phyloP scores from a whole-genome alignment of 2,797 vertebrate species.

The Meriones psammophilus region DNA sequence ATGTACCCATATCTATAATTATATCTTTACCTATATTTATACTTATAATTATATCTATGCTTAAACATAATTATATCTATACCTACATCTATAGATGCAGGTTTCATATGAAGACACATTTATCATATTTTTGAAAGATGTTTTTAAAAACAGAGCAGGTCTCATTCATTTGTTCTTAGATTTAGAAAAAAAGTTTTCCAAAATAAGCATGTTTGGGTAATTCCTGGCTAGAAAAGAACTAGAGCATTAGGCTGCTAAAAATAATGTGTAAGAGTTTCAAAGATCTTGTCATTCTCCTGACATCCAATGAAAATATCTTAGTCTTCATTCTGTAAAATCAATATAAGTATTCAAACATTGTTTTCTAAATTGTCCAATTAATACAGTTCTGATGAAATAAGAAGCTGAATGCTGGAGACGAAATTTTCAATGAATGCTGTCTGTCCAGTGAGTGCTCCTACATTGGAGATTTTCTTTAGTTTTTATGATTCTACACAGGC shows the following conservation, averaged over 20 bases:
- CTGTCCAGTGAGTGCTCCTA: not conserved
- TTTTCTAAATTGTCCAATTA: conserved; percentile 39
- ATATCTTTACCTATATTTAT: not conserved
- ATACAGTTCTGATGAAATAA: conserved; percentile 31
- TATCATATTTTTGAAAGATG: conserved; percentile 40
- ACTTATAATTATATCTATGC: not conserved
- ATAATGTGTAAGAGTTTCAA: conserved; percentile 30
- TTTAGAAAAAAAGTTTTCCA: conserved; percentile 60
- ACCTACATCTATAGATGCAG: not conserved
- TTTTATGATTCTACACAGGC: not conserved
- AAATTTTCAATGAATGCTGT: not conserved
- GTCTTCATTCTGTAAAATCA: not conserved
- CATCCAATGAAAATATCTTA: conserved; percentile 20
- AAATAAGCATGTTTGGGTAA: conserved; percentile 1
- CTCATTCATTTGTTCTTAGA: conserved; percentile 37
- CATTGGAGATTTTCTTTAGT: conserved; percentile 31
- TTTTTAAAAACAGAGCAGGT: conserved; percentile 38
- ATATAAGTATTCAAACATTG: conserved; percentile 43
- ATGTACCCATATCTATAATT: not conserved
- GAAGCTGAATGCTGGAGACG: not conserved
- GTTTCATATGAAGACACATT: conserved; percentile 28
- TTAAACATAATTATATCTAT: not conserved
- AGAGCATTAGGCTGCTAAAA: conserved; percentile 41
- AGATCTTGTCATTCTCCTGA: conserved; percentile 28
- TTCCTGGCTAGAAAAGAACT: conserved; percentile 12